Evolutionary conservation across 2,888 invertebrate genomes (phyloP).

Genomic region (Crocallis elinguaria): DNA sequence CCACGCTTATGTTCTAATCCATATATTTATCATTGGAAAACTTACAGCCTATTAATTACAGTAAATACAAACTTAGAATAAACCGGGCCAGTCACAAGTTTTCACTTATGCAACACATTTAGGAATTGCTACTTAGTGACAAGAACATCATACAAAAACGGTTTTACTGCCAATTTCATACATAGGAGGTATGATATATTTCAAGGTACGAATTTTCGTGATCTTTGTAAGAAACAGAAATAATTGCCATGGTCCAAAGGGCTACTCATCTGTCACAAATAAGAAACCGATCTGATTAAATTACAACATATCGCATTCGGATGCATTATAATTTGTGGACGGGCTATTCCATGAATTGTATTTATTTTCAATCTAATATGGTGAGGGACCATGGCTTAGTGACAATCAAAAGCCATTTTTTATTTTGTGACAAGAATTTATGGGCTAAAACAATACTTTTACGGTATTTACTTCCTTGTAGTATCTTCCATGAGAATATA

Average conservation of each 20-base stretch:
- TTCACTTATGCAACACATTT: too few relatives aligned
- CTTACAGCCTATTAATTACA: too few relatives aligned
- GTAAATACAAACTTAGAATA: too few relatives aligned
- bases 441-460: slow-evolving; percentile 17
- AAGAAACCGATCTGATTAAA: background rate
- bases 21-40: too few relatives aligned
- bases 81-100: too few relatives aligned
- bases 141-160: too few relatives aligned
- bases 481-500: slow-evolving; percentile 29
- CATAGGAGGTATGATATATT: too few relatives aligned
- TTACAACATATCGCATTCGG: background rate
- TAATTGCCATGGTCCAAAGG: slow-evolving; percentile 14
- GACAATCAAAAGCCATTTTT: slow-evolving; percentile 21
- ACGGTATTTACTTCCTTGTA: slow-evolving; percentile 25
- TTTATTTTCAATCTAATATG: slow-evolving; percentile 23
- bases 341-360: slow-evolving; percentile 32
- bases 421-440: slow-evolving; percentile 30
- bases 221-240: too few relatives aligned
- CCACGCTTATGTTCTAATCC: too few relatives aligned
- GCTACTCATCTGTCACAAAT: slow-evolving; percentile 9
- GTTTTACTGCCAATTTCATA: background rate
- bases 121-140: too few relatives aligned
- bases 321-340: slow-evolving; percentile 22
- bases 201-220: too few relatives aligned
- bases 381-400: slow-evolving; percentile 36